Evolutionary conservation across 92 coral and sea anemone species (phyloP), one percentile per base, ranked within the genome.

Genomic region (Scolanthus callimorphus): DNA sequence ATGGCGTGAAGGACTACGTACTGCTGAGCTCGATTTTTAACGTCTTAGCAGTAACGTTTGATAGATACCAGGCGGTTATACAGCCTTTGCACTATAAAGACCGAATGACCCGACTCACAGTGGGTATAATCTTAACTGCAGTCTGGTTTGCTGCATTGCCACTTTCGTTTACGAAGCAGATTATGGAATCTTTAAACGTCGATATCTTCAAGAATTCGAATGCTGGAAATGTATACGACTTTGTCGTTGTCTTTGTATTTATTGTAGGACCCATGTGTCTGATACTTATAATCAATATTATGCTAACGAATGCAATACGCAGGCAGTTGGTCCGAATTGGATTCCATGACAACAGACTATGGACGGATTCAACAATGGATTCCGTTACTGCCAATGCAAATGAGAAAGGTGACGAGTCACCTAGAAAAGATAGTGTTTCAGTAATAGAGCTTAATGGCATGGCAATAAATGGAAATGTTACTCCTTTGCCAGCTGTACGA

Each of bases 1-100:
- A 84, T 46, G 91, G 74, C 3, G 25, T 73, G 17, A 84, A 84
- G 57, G 91, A 84, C 55, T 74, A 60, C 30, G 77, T 76, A 15
- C 67, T 82, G 56, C 49, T 79, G 3, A 55, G 73, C 3, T 66
- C 81, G 8, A 56, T 76, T 1, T 64, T 79, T 13, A 80, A 77
- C 20, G 23, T 84, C 0, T 46, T 84, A 9, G 86, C 82, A 9
- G 74, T 84, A 46, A 84, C 86, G 8, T 84, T 59, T 49, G 91
- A 84, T 15, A 58, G 91, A 10, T 60, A 84, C 47, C 22, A 45
- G 21, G 91, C 91, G 25, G 85, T 85, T 9, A 43, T 80, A 24
- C 67, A 69, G 2, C 87, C 91, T 0, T 71, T 85, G 11, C 67
- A 71, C 20, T 85, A 85, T 58, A 50, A 61, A 17, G n/a, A 55